Evolutionary conservation across 2,888 invertebrate species (phyloP).

Genomic region (Aphrophora alni): DNA sequence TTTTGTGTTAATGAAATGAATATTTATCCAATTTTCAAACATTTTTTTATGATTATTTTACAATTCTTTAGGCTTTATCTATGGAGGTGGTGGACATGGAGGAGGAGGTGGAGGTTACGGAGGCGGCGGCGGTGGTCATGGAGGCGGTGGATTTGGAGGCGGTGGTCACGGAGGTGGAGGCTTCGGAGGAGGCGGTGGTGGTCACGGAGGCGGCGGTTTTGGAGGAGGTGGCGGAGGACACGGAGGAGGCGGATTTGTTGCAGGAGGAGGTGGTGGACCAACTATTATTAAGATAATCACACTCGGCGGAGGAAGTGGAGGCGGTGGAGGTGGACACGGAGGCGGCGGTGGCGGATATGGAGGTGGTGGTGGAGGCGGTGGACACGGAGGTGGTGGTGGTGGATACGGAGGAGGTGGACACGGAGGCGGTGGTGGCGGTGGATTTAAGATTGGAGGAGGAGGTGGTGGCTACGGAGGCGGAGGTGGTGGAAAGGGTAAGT

Average conservation of each 20-base stretch:
- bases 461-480: conserved; percentile 6
- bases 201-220: too few relatives aligned
- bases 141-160: too few relatives aligned
- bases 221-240: too few relatives aligned
- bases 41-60: too few relatives aligned
- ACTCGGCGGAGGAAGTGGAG: not conserved
- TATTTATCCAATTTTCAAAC: too few relatives aligned
- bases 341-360: too few relatives aligned
- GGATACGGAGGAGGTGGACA: not conserved
- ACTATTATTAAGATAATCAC: not conserved
- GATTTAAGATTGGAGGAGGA: not conserved
- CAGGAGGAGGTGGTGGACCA: not conserved
- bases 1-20: too few relatives aligned
- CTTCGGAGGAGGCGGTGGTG: too few relatives aligned
- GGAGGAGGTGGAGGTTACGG: too few relatives aligned
- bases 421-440: conserved; percentile 7
- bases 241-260: not conserved
- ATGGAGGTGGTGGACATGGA: not conserved
- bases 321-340: conserved; percentile 21
- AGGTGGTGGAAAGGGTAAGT: not conserved
- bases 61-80: not conserved
- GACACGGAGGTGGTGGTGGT: too few relatives aligned
- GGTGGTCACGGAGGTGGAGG: too few relatives aligned
- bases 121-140: not conserved
- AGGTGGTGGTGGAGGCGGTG: conserved; percentile 7